Evolutionary conservation across 2,888 invertebrate species (phyloP).

Genomic region (Lypha dubia): DNA sequence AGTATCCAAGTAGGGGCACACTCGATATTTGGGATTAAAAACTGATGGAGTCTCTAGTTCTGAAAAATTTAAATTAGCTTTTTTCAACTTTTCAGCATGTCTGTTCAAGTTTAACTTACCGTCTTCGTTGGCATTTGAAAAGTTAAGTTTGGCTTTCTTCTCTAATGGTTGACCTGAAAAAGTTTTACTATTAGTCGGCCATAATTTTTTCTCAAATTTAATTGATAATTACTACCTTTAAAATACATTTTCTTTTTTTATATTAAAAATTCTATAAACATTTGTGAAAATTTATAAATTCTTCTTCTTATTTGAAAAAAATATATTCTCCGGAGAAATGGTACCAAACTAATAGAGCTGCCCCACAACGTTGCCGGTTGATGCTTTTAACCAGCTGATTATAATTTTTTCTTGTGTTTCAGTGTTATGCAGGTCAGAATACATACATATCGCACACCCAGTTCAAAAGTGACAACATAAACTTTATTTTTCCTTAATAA

Average conservation of each 20-base stretch:
- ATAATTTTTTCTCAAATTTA: neutral
- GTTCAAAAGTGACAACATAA: no score
- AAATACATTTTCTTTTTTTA: conserved; percentile 62
- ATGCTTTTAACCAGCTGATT: no score
- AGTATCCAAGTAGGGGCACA: conserved; percentile 98
- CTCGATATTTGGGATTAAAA: conserved; percentile 84
- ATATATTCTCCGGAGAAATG: neutral
- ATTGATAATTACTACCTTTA: conserved; percentile 59
- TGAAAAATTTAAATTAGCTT: conserved; percentile 14
- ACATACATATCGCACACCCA: no score
- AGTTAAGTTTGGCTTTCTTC: conserved; percentile 64
- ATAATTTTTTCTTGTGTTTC: no score
- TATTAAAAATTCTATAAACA: conserved; percentile 14
- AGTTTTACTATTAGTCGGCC: neutral
- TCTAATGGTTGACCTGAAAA: conserved; percentile 53
- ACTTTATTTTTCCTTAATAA: no score
- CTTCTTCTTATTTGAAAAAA: conserved; percentile 16
- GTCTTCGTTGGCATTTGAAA: conserved; percentile 62
- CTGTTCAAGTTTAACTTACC: conserved; percentile 62
- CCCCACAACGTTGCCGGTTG: neutral
- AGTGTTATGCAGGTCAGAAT: no score
- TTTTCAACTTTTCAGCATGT: neutral
- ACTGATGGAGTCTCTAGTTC: conserved; percentile 81
- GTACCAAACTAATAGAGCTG: neutral
- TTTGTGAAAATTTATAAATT: neutral